Evolutionary conservation across 2,113 vertebrate genomes (phyloP), one percentile per base, ranked within the genome.

Genomic region (Mustelus asterias): DNA sequence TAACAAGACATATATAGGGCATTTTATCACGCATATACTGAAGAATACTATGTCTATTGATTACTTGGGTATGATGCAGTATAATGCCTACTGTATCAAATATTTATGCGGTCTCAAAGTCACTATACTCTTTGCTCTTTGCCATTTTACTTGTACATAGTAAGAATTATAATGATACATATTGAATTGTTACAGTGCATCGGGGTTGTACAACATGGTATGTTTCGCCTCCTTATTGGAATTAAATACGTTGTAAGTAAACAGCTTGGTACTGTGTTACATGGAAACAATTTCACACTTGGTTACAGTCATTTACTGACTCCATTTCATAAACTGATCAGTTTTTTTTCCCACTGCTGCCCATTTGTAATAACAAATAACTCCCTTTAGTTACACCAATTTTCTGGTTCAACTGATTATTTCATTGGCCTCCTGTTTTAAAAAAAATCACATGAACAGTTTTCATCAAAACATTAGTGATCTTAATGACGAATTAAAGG

Each of bases 231-330:
- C 89, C 89, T 93, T 65, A 9, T 65, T 93, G 89, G 60, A 93
- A 93, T 93, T 65, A 93, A n/a, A 67, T 65, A 93, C 16, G 20
- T 93, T 20, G 89, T 93, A 93, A 93, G 63, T 92, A 65, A 93
- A 65, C 89, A 93, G 89, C 60, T 93, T 93, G 89, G 33, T 65
- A 93, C 89, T 93, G 89, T 93, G 60, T 67, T 93, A 93, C 89
- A 93, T 37, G 60, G 89, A 93, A 93, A 93, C 89, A 93, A 93
- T 93, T 93, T 93, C 89, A 93, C 89, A 93, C 89, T 93, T 93
- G 89, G 89, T 93, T 93, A 93, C 58, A 65, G n/a, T 37, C 14
- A 93, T 63, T 93, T 67, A 93, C 89, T 93, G 89, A 93, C 60
- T 93, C n/a, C 58, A 93, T 93, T 93, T 93, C 89, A 67, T 93